phyloP scores from a whole-genome alignment of 2,797 vertebrate species.

The Sebastes jordani region DNA sequence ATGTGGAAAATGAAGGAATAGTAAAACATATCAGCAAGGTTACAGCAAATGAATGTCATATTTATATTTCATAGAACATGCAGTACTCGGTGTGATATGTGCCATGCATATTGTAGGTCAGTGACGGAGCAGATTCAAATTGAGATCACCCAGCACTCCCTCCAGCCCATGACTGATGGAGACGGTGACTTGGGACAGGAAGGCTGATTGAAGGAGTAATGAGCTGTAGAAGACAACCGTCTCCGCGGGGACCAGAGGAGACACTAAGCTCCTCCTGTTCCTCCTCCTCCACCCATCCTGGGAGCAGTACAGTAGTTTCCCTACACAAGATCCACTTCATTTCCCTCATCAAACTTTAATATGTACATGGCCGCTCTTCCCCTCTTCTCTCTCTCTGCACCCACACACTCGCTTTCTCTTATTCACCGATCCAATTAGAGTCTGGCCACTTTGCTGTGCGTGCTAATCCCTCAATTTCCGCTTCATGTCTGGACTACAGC shows the following conservation, averaged over 20 bases:
- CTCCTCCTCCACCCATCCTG: neutral
- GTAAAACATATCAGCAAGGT: neutral
- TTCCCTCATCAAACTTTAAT: conserved; percentile 59
- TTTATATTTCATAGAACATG: neutral
- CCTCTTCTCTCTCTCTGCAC: neutral
- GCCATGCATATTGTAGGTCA: neutral
- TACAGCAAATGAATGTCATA: neutral
- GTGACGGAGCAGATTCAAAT: conserved; percentile 32
- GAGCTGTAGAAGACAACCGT: conserved; percentile 45
- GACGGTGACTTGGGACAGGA: conserved; percentile 17
- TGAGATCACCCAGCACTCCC: conserved; percentile 3
- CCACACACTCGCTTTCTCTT: conserved; percentile 16
- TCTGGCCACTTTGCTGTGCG: conserved; percentile 26
- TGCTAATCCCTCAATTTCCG: conserved; percentile 55
- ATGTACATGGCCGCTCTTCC: conserved; percentile 41
- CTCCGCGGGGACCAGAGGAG: conserved; percentile 36
- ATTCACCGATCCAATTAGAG: conserved; percentile 54
- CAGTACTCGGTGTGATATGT: neutral
- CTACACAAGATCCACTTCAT: conserved; percentile 47
- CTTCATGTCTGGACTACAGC: conserved; percentile 28
- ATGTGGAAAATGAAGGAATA: neutral
- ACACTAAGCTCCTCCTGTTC: neutral
- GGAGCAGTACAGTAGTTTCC: conserved; percentile 27
- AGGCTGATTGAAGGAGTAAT: conserved; percentile 67
- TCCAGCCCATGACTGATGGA: conserved; percentile 23